Evolutionary conservation across 2,797 vertebrate species (phyloP).

Genomic region (Poeciliopsis turneri): DNA sequence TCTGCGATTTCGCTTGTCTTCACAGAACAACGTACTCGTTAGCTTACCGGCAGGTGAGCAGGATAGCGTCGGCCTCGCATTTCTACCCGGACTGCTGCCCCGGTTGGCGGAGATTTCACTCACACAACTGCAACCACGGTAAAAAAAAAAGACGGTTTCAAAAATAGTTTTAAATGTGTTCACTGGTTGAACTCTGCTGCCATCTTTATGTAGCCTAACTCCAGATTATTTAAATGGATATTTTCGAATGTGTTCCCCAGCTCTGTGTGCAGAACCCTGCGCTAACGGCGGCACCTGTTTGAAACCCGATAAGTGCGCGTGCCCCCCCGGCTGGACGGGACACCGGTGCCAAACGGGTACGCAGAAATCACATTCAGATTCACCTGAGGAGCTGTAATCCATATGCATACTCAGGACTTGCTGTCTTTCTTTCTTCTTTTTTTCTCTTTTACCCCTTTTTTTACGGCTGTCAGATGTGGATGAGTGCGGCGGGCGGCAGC

Average conservation of each 20-base stretch:
- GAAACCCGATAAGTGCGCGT: slow-evolving; percentile 83
- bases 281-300: slow-evolving; percentile 86
- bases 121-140: slow-evolving; percentile 87
- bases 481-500: slow-evolving; percentile 79
- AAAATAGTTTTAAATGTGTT: background rate
- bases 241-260: slow-evolving; percentile 63
- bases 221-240: background rate
- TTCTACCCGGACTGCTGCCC: slow-evolving; percentile 86
- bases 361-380: background rate
- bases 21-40: slow-evolving; percentile 88
- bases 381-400: slow-evolving; percentile 12
- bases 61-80: slow-evolving; percentile 34
- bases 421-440: background rate
- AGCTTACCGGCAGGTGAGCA: slow-evolving; percentile 82
- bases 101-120: slow-evolving; percentile 84
- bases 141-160: slow-evolving; percentile 2
- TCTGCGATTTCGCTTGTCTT: slow-evolving; percentile 21
- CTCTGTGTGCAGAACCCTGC: slow-evolving; percentile 85
- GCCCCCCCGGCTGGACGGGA: slow-evolving; percentile 86
- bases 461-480: slow-evolving; percentile 84
- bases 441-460: background rate
- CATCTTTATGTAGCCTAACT: background rate
- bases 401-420: background rate
- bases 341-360: slow-evolving; percentile 87
- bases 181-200: background rate